A percentile compares a stretch with the other conserved stretches of the same genome.
Conservation (phyloP, 2,888 invertebrate species). For the Cactoblastis cactorum region DNA sequence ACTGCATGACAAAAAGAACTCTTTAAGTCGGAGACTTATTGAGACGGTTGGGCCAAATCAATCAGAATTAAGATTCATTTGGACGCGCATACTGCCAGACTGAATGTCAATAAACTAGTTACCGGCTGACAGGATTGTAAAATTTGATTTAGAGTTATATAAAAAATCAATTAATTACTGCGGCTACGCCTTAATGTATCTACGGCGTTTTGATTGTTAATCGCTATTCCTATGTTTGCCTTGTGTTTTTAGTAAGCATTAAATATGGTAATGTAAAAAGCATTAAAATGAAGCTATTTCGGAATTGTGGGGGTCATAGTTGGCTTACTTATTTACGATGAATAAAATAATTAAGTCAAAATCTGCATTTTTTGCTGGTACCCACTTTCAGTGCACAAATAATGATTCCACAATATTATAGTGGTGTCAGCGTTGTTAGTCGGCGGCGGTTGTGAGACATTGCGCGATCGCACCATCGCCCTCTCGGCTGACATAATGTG, state of each 20-base stretch:
- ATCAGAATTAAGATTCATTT: constrained; percentile 54
- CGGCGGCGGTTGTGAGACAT: constrained; percentile 19
- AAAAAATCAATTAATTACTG: constrained; percentile 43
- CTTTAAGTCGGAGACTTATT: constrained; percentile 32
- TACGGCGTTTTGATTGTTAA: constrained; percentile 14
- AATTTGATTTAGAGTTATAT: constrained; percentile 44
- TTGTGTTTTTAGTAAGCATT: too few species aligned
- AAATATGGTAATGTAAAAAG: too few species aligned
- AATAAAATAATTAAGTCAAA: neutral
- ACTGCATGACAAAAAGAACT: neutral
- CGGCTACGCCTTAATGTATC: constrained; percentile 29
- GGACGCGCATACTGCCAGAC: constrained; percentile 32
- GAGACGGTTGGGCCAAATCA: constrained; percentile 30
- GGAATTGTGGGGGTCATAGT: too few species aligned
- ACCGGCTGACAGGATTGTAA: constrained; percentile 28
- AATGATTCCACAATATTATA: constrained; percentile 9
- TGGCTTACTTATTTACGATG: neutral
- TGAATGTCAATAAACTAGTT: constrained; percentile 58
- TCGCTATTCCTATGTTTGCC: neutral
- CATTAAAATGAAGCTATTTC: too few species aligned
- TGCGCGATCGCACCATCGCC: constrained; percentile 19
- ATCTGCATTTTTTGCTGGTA: neutral
- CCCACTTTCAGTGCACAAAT: neutral
- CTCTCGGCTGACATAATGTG: constrained; percentile 35
- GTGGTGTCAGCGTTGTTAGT: constrained; percentile 24